Conservation (phyloP, 2,888 invertebrate genomes). For the Nysson spinosus region DNA sequence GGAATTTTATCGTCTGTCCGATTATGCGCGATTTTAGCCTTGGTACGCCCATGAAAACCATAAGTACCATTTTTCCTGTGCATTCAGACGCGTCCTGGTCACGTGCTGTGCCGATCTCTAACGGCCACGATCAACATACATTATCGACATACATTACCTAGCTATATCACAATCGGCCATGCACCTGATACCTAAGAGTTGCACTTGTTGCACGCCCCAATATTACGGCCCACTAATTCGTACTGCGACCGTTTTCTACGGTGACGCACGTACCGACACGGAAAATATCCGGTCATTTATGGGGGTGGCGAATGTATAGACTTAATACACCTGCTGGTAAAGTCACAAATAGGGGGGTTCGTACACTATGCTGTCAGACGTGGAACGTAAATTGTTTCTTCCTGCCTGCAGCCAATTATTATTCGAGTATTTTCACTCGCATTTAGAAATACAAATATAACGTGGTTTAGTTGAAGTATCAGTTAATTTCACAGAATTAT, state of each 20-base stretch:
- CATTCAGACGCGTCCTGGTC: constrained; percentile 41
- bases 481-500: too few relatives aligned
- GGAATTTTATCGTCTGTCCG: neutral
- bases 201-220: constrained; percentile 66
- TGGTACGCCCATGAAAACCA: neutral
- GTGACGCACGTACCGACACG: constrained; percentile 63
- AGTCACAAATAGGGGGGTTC: constrained; percentile 47
- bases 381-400: constrained; percentile 53
- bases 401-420: constrained; percentile 37
- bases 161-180: constrained; percentile 36
- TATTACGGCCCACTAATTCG: constrained; percentile 64
- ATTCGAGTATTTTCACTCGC: neutral
- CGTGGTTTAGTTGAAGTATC: too few relatives aligned
- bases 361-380: constrained; percentile 50
- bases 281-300: constrained; percentile 66
- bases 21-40: neutral
- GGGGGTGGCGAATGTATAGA: constrained; percentile 57
- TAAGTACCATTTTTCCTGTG: constrained; percentile 12
- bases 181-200: constrained; percentile 66
- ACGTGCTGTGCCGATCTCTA: constrained; percentile 54
- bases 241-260: constrained; percentile 55
- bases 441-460: neutral
- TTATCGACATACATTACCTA: too few relatives aligned
- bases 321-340: constrained; percentile 49
- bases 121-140: constrained; percentile 48